These are phyloP conservation scores for Ascaphus truei DNA, from an alignment of 2,113 vertebrate species.

Conservation along the genomic window DNA sequence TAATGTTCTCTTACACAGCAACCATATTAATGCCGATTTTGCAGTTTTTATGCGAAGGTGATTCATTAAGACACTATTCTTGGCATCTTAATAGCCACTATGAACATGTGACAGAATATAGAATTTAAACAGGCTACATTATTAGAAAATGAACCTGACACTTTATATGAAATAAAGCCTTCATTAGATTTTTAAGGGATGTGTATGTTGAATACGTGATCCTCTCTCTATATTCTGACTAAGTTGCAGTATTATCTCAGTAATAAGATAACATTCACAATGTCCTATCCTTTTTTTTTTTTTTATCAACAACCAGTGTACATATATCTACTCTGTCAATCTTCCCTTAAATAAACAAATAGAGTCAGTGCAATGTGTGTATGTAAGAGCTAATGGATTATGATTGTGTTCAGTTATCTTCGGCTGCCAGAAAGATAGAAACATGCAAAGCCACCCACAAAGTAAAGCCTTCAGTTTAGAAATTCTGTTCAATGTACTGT, in stretches of 20 bases:
- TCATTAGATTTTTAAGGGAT: constrained; percentile 7
- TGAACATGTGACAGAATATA: neutral
- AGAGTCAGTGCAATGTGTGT: neutral
- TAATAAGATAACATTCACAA: constrained; percentile 2
- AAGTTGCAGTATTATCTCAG: neutral
- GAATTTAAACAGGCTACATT: constrained; percentile 3
- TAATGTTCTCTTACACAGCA: constrained; percentile 10
- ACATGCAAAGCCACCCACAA: constrained; percentile 30
- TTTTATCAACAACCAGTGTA: neutral
- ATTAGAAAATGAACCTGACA: constrained; percentile 15
- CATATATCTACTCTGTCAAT: constrained; percentile 24
- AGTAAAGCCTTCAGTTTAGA: constrained; percentile 16
- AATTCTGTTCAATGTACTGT: neutral
- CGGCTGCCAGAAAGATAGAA: constrained; percentile 21
- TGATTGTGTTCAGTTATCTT: constrained; percentile 26
- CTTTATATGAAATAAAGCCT: constrained; percentile 16
- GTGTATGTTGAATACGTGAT: neutral
- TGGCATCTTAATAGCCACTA: constrained; percentile 12
- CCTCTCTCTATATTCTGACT: neutral
- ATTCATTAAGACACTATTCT: constrained; percentile 20
- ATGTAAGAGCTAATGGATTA: constrained; percentile 31
- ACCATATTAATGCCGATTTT: constrained; percentile 13
- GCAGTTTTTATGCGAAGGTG: constrained; percentile 4
- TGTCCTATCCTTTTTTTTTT: neutral
- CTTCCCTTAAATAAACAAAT: constrained; percentile 24